Evolutionary conservation across 2,888 invertebrate species (phyloP), one percentile per base, ranked within the genome.

Genomic region (Silvanus unidentatus): DNA sequence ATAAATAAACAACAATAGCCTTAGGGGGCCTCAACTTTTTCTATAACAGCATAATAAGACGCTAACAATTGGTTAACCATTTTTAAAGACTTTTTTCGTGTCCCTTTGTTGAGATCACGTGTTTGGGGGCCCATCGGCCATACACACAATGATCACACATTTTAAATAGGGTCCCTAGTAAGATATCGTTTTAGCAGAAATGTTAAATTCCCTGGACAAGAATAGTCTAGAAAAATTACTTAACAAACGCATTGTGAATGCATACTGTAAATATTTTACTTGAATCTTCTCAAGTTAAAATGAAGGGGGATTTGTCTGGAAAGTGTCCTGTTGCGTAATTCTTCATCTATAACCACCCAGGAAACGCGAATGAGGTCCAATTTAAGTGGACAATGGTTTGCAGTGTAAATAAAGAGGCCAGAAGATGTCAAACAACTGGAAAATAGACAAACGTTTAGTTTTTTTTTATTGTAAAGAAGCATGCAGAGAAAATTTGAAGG

Each of bases 31-130:
- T 37, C 50, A 44, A 57, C 59, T 62, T 59, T 59, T 22, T 3
- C 54, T 60, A 53, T 59, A 60, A 59, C 58, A 57, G 57, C 54
- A 62, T 62, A 62, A 62, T 60, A 57, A 59, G 50, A 48, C 51
- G 46, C 57, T 52, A 58, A 59, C 58, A 60, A 59, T 62, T 54
- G 59, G 59, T 59, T 60, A 62, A 62, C 62, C 62, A 59, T 62
- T 62, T 55, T 51, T 52, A 50, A 15, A 54, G 54, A 46, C 57
- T 58, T 59, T 57, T 58, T 53, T 44, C 53, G 6, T 42, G 43
- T 42, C 47, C 35, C 55, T 50, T 62, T 62, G 59, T 59, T 54
- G 22, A 32, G 44, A 50, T 62, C 62, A 60, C 62, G 59, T 62
- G 60, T 60, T 43, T 53, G 52, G 48, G 48, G 16, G 12, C n/a